Percentiles rank a stretch among this genome's conserved stretches.
Conservation (phyloP, 2,797 vertebrate species). For the Ceyx erithaca region DNA sequence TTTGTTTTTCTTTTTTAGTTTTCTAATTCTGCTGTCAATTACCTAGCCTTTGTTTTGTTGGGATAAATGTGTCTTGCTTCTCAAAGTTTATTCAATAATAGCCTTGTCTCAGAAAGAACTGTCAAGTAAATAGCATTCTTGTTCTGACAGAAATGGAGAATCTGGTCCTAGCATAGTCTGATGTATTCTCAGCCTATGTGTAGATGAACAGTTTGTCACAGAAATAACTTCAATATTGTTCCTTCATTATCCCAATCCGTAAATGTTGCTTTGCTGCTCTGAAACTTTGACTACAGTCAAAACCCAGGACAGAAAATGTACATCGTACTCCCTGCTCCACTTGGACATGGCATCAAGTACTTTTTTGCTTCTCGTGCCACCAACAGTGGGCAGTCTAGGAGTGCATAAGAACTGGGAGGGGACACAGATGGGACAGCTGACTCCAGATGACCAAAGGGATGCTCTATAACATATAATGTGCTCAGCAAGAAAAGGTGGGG, state of each 20-base stretch:
- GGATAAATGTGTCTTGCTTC: not conserved
- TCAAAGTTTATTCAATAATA: not conserved
- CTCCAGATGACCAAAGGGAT: too few species aligned
- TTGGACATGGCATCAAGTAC: rapidly evolving
- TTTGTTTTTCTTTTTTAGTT: not conserved
- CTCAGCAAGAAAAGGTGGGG: not conserved
- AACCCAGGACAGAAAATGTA: not conserved
- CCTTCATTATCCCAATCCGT: not conserved
- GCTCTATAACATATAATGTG: not conserved
- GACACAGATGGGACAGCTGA: not conserved
- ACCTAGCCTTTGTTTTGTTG: not conserved
- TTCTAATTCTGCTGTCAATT: not conserved
- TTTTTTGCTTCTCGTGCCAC: not conserved
- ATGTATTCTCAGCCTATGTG: not conserved
- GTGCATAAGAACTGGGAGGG: not conserved
- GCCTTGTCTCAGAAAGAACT: not conserved
- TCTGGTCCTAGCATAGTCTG: not conserved
- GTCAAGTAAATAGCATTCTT: not conserved
- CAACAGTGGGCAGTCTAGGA: rapidly evolving
- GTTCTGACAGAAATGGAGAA: not conserved
- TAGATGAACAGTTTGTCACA: not conserved
- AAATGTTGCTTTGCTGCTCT: not conserved
- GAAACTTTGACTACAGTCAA: not conserved
- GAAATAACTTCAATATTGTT: not conserved
- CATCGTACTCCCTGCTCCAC: rapidly evolving